Conservation (phyloP, 2,888 invertebrate species). For the Brenthis hecate region DNA sequence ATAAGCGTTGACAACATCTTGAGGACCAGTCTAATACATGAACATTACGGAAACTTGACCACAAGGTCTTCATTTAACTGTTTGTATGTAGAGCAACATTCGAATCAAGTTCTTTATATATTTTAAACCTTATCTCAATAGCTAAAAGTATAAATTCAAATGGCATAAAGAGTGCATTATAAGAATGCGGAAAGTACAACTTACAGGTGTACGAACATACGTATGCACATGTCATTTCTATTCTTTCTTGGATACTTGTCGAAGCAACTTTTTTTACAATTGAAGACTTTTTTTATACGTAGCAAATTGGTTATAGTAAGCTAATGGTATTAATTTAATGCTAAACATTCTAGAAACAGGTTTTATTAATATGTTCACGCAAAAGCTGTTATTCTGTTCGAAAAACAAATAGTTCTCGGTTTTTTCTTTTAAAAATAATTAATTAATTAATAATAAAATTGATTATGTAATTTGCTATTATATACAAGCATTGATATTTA, state of each 20-base stretch:
- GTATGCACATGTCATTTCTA: conserved; percentile 39
- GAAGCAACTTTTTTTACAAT: conserved; percentile 9
- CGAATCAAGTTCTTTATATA: conserved; percentile 27
- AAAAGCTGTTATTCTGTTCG: background rate
- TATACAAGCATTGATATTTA: no score
- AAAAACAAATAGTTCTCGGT: background rate
- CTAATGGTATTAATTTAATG: conserved; percentile 1
- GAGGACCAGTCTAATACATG: conserved; percentile 54
- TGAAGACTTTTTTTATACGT: no score
- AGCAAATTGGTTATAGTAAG: background rate
- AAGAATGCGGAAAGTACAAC: conserved; percentile 47
- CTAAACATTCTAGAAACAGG: background rate
- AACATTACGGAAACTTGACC: conserved; percentile 71
- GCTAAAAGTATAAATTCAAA: conserved; percentile 31
- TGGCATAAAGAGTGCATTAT: conserved; percentile 28
- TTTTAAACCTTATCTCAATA: conserved; percentile 28
- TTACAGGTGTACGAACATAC: conserved; percentile 35
- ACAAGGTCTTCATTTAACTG: conserved; percentile 68
- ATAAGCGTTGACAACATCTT: conserved; percentile 36
- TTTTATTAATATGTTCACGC: background rate
- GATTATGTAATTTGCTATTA: no score
- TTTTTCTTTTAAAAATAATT: background rate
- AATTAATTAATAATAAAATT: no score
- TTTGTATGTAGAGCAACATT: conserved; percentile 58
- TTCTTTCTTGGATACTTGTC: conserved; percentile 31